Conservation (phyloP, 1,140 invertebrate genomes). For the Magallana ariakensis region DNA sequence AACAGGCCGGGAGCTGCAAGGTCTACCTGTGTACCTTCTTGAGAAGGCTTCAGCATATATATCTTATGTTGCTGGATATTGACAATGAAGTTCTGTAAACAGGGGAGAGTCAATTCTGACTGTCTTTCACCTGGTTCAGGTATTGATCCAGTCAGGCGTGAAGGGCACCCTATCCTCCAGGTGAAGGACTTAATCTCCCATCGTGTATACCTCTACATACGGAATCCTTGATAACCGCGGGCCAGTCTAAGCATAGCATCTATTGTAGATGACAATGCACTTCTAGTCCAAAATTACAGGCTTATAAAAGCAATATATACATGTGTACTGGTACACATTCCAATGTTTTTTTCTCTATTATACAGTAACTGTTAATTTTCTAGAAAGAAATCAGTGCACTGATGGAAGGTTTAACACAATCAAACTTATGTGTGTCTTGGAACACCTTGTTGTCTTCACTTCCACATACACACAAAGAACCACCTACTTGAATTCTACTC, state of each 20-base stretch:
- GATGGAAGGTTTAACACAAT: too few species aligned
- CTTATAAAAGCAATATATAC: background rate
- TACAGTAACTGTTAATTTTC: too few species aligned
- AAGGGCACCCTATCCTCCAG: conserved; percentile 19
- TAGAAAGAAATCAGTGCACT: too few species aligned
- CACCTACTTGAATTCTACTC: conserved; percentile 73
- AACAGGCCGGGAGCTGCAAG: background rate
- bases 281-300: background rate
- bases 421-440: too few species aligned
- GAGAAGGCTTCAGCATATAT: background rate
- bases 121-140: conserved; percentile 23
- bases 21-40: background rate
- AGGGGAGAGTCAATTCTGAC: background rate
- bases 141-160: conserved; percentile 11
- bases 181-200: background rate
- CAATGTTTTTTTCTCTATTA: too few species aligned
- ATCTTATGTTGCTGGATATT: background rate
- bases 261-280: background rate
- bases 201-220: background rate
- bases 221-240: background rate
- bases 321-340: too few species aligned
- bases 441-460: too few species aligned
- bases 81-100: background rate
- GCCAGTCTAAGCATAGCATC: background rate
- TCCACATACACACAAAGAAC: background rate